phyloP scores from a whole-genome alignment of 2,797 vertebrate species.

The Sebastes hopkinsi region DNA sequence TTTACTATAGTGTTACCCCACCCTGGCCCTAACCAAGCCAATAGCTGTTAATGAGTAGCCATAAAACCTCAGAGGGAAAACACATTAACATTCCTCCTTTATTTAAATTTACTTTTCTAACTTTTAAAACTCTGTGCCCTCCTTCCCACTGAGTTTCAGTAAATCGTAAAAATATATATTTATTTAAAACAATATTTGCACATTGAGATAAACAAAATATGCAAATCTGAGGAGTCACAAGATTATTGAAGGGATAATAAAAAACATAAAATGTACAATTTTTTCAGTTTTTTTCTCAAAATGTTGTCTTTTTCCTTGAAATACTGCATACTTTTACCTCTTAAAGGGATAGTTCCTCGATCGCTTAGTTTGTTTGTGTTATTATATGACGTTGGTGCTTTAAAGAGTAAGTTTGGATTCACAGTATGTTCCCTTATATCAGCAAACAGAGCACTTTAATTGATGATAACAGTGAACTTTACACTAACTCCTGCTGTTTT shows the following conservation, averaged over 20 bases:
- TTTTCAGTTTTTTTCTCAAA: background rate
- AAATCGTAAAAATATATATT: background rate
- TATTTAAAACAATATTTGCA: background rate
- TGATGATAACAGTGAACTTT: too few relatives aligned
- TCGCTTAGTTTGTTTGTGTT: too few relatives aligned
- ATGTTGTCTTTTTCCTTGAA: background rate
- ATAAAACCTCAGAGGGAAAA: constrained; percentile 53
- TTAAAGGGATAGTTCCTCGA: background rate
- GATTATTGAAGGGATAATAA: background rate
- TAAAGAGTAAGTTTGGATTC: too few relatives aligned
- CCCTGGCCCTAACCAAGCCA: background rate
- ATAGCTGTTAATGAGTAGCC: constrained; percentile 58
- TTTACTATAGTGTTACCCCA: constrained; percentile 4
- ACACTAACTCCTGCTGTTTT: background rate
- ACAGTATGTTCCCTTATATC: background rate
- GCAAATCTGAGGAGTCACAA: background rate
- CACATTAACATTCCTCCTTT: constrained; percentile 47
- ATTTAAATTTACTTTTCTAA: constrained; percentile 17
- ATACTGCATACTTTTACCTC: background rate
- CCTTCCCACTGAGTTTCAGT: background rate
- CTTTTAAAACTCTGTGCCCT: background rate
- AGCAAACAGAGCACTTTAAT: background rate
- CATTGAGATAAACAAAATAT: too few relatives aligned
- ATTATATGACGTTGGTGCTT: too few relatives aligned
- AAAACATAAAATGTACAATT: background rate